A percentile compares a stretch with the other conserved stretches of the same genome.
Evolutionary conservation across 2,888 invertebrate genomes (phyloP).

Genomic region (Cephalotes varians): DNA sequence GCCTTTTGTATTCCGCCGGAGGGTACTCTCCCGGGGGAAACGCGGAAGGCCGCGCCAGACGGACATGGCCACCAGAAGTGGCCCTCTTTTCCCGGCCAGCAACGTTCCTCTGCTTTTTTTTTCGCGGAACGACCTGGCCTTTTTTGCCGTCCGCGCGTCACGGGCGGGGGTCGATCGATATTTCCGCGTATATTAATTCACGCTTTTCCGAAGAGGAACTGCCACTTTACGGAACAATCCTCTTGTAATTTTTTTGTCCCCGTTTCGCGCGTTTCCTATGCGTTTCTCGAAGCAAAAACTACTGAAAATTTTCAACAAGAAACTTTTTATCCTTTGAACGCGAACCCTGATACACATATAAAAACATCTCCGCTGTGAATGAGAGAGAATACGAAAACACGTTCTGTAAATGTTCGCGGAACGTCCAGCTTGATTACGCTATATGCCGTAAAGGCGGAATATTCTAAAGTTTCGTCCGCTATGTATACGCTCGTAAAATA

Average conservation of each 20-base stretch:
- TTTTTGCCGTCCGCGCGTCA: conserved; percentile 28
- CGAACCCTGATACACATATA: background rate
- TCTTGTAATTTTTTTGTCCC: background rate
- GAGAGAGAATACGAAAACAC: conserved; percentile 38
- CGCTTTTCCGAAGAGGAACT: conserved; percentile 11
- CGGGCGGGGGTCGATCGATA: conserved; percentile 26
- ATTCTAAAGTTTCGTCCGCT: conserved; percentile 20
- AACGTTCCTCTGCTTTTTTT: background rate
- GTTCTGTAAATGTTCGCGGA: conserved; percentile 44
- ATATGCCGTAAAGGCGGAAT: background rate
- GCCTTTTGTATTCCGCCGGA: conserved; percentile 68
- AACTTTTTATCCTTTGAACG: background rate
- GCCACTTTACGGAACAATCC: background rate
- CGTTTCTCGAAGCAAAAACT: background rate
- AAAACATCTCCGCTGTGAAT: conserved; percentile 14
- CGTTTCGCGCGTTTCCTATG: background rate
- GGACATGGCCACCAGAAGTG: conserved; percentile 55
- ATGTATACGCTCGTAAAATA: background rate
- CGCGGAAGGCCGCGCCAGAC: conserved; percentile 59
- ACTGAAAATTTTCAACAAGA: conserved; percentile 12
- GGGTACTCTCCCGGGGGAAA: conserved; percentile 43
- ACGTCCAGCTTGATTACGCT: background rate
- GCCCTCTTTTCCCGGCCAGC: conserved; percentile 14
- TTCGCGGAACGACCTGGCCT: background rate
- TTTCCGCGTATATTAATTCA: conserved; percentile 47